phyloP scores from a whole-genome alignment of 2,797 vertebrate species.

The Pteronotus mesoamericanus region DNA sequence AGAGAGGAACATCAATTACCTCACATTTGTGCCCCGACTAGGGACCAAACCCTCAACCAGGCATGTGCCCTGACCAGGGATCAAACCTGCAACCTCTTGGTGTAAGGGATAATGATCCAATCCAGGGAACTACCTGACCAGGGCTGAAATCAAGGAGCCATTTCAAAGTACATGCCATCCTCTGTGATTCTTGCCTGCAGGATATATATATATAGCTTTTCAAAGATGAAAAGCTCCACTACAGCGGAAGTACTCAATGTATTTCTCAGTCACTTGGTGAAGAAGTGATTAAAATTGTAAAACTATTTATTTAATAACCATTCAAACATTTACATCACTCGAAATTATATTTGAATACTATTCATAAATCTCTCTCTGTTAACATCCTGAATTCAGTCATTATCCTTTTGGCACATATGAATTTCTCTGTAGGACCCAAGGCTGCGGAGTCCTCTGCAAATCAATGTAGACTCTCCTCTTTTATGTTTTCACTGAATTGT shows the following conservation, averaged over 20 bases:
- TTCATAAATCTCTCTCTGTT: not conserved
- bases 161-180: not conserved
- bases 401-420: not conserved
- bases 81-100: not conserved
- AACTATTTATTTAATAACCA: not conserved
- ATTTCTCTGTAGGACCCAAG: not conserved
- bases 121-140: not conserved
- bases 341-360: conserved; percentile 20
- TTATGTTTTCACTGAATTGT: not conserved
- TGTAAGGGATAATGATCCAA: not conserved
- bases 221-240: not conserved
- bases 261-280: not conserved
- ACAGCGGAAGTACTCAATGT: not conserved
- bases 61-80: not conserved
- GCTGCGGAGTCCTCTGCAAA: not conserved
- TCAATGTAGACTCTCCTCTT: not conserved
- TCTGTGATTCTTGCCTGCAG: not conserved
- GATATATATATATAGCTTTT: not conserved
- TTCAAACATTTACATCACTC: not conserved
- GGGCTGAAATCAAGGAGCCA: not conserved
- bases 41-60: too few relatives aligned
- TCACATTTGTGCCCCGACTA: not conserved
- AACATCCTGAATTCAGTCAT: not conserved
- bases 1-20: not conserved
- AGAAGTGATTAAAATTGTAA: not conserved